Evolutionary conservation across 2,797 vertebrate species (phyloP), one percentile per base, ranked within the genome.

Genomic region (Paramormyrops hopkinsi): DNA sequence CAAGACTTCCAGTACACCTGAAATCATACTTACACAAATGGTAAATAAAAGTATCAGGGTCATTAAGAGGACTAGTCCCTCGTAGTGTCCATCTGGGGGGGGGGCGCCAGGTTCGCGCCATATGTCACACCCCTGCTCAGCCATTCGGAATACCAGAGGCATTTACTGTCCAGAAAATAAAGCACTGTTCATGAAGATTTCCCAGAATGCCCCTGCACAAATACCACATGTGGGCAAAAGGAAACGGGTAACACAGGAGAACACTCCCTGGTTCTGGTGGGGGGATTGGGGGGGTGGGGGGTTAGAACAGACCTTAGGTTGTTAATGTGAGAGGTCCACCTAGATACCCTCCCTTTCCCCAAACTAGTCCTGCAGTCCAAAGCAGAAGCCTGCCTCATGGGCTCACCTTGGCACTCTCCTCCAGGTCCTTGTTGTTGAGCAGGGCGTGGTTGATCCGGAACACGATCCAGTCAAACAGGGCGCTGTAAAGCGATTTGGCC

Each of bases 391-490:
- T 12, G 82, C 8, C 44, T 37, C 50, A 17, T 6, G 19, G 17
- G 29, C 56, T 91, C 93, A 99, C 99, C 97, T 98, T 98, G 91
- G 96, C 96, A 89, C 93, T 96, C 89, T 98, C 97, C 91, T 98
- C 97, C 94, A 99, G 93, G 93, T 98, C 98, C 94, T 96, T 97
- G 51, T 96, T 97, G 94, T 98, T 99, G 91, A 99, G 97, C 93
- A 99, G 97, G 0, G 99, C 98, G 0, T 99, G 99, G 94, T 99
- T 99, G 95, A 99, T 99, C 90, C 99, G 96, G 95, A 99, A 99
- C 92, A 99, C 98, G 0, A 99, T 99, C 99, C 99, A 99, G 94
- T 99, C 98, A n/a, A 99, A 99, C 86, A 99, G 96, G 91, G 99
- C 97, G 0, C 97, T 97, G 93, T 99, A 99, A 85, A 99, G 92